A percentile compares a stretch with the other conserved stretches of the same genome.
phyloP scores from a whole-genome alignment of 2,888 invertebrate genomes.

The Dryomyza anilis region DNA sequence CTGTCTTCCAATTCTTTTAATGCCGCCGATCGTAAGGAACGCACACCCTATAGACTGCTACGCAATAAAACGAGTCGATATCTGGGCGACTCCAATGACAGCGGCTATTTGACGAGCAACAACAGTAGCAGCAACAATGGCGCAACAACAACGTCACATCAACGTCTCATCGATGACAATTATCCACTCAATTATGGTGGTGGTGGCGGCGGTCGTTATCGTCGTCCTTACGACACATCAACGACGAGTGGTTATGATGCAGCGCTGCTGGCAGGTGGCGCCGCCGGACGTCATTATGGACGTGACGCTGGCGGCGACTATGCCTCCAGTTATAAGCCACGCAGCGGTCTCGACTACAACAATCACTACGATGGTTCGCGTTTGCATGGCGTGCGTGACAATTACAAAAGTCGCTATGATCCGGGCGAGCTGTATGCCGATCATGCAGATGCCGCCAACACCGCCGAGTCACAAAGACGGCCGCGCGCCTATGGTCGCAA shows the following conservation, averaged over 20 bases:
- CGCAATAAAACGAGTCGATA: conserved; percentile 52
- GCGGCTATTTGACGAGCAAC: conserved; percentile 50
- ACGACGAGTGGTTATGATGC: conserved; percentile 52
- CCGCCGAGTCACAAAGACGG: conserved; percentile 32
- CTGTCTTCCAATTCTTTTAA: conserved; percentile 64
- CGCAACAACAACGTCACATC: not conserved
- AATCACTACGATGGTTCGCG: conserved; percentile 46
- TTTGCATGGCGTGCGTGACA: conserved; percentile 42
- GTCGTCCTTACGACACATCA: conserved; percentile 39
- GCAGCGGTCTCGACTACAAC: conserved; percentile 41
- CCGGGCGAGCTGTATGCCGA: conserved; percentile 45
- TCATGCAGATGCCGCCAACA: conserved; percentile 33
- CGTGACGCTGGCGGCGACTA: conserved; percentile 39
- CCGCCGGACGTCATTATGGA: conserved; percentile 41
- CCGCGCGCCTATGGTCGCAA: conserved; percentile 50
- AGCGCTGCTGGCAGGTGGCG: conserved; percentile 44
- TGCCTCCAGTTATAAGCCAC: conserved; percentile 42
- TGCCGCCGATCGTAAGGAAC: conserved; percentile 63
- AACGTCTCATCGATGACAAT: conserved; percentile 49
- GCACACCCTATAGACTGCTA: conserved; percentile 56
- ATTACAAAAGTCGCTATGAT: conserved; percentile 49
- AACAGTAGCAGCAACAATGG: no score
- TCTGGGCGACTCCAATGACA: conserved; percentile 54
- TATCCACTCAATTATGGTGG: conserved; percentile 53
- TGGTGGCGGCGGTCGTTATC: conserved; percentile 38